A percentile compares a stretch with the other conserved stretches of the same genome.
Evolutionary conservation across 2,113 vertebrate genomes (phyloP).

Genomic region (Microcebus griseorufus): DNA sequence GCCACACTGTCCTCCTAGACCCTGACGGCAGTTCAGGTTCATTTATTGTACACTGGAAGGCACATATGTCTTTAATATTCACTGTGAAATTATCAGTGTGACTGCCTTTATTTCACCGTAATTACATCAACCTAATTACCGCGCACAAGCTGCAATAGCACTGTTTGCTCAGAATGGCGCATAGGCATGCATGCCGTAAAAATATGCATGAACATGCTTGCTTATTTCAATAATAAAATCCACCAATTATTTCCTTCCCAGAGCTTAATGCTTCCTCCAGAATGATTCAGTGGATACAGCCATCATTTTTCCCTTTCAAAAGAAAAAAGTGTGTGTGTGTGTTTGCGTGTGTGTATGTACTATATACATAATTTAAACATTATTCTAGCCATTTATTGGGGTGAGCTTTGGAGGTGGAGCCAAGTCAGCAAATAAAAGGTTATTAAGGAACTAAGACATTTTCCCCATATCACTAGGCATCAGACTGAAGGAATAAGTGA

Average conservation of each 20-base stretch:
- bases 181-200: conserved; percentile 79
- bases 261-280: conserved; percentile 67
- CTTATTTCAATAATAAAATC: conserved; percentile 86
- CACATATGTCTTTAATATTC: conserved; percentile 85
- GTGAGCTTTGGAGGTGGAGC: conserved; percentile 54
- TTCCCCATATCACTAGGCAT: conserved; percentile 72
- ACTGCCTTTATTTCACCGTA: conserved; percentile 82
- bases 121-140: conserved; percentile 87
- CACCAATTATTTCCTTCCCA: conserved; percentile 75
- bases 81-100: conserved; percentile 76
- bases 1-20: conserved; percentile 86
- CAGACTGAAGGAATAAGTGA: conserved; percentile 64
- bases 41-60: conserved; percentile 83
- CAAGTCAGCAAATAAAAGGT: conserved; percentile 73
- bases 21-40: conserved; percentile 86
- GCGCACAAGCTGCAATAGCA: conserved; percentile 65
- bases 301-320: conserved; percentile 55
- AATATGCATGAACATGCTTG: conserved; percentile 85
- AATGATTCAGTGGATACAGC: conserved; percentile 40
- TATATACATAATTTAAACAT: neutral
- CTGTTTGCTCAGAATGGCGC: conserved; percentile 63
- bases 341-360: neutral
- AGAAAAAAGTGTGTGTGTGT: neutral
- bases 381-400: conserved; percentile 55
- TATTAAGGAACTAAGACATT: conserved; percentile 76